Percentiles rank a stretch among this genome's conserved stretches.
Conservation (phyloP, 2,113 vertebrate species). For the Coracopsis vasa region DNA sequence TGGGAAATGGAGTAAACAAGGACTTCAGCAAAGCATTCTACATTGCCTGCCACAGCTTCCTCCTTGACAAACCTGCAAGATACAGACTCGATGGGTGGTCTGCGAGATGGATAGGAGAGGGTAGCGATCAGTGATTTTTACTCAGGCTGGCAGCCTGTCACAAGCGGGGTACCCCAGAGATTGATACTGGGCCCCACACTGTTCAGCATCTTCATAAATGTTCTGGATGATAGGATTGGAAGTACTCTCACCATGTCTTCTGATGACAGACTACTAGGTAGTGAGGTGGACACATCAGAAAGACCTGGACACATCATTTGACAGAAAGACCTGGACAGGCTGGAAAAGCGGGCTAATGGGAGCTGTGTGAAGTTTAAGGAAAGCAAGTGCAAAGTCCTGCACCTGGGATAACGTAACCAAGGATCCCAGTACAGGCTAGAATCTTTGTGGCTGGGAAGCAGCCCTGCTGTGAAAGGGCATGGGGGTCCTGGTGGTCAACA, state of each 20-base stretch:
- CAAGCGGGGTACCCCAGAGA: fast-evolving
- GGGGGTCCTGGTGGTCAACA: not conserved
- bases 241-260: not conserved
- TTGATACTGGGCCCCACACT: not conserved
- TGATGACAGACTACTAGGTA: not conserved
- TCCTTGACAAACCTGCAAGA: not conserved
- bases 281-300: not conserved
- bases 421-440: not conserved
- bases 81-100: not conserved
- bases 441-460: not conserved
- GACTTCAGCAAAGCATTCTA: not conserved
- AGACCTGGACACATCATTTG: not conserved
- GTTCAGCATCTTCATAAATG: not conserved
- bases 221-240: not conserved
- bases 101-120: not conserved
- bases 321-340: not conserved
- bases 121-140: not conserved
- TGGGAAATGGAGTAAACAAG: not conserved
- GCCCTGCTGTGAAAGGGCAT: not conserved
- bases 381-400: not conserved
- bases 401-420: not conserved
- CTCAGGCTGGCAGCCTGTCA: not conserved
- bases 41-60: not conserved
- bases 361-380: not conserved
- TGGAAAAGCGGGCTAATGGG: no score